phyloP scores from a whole-genome alignment of 2,113 vertebrate species.

The Arothron firmamentum region DNA sequence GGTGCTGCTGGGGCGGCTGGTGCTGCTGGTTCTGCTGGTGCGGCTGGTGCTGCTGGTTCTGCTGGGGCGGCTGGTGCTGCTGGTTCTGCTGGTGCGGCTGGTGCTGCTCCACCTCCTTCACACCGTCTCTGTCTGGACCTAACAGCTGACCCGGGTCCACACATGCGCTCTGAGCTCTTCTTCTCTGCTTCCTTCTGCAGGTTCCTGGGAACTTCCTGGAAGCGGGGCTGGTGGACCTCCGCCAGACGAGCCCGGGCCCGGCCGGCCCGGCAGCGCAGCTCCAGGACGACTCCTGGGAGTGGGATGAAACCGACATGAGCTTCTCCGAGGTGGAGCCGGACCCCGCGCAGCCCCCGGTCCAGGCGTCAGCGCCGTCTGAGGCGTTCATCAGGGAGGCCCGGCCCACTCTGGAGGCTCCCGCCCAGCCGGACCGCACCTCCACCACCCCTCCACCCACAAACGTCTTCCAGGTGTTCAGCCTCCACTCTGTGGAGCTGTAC shows the following conservation, averaged over 20 bases:
- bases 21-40: too few species aligned
- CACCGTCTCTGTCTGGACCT: too few species aligned
- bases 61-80: too few species aligned
- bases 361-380: too few species aligned
- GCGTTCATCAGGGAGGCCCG: not conserved
- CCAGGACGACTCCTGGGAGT: constrained; percentile 88
- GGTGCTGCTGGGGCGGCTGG: too few species aligned
- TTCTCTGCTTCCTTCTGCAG: constrained; percentile 59
- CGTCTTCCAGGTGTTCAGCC: constrained; percentile 88
- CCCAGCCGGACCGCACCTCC: constrained; percentile 2
- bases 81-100: too few species aligned
- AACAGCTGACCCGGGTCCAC: too few species aligned
- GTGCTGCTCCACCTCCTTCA: too few species aligned
- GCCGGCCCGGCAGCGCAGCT: constrained; percentile 58
- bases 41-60: too few species aligned
- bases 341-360: too few species aligned
- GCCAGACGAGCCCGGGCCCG: constrained; percentile 33
- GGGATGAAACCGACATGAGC: constrained; percentile 96
- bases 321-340: constrained; percentile 79
- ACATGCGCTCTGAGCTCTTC: not conserved
- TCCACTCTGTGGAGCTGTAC: constrained; percentile 83
- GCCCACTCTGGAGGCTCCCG: constrained; percentile 9
- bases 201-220: constrained; percentile 85
- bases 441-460: constrained; percentile 50
- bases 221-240: constrained; percentile 84